A percentile compares a stretch with the other conserved stretches of the same genome.
phyloP scores from a whole-genome alignment of 2,113 vertebrate species.

The Thalassarche chlororhynchos region DNA sequence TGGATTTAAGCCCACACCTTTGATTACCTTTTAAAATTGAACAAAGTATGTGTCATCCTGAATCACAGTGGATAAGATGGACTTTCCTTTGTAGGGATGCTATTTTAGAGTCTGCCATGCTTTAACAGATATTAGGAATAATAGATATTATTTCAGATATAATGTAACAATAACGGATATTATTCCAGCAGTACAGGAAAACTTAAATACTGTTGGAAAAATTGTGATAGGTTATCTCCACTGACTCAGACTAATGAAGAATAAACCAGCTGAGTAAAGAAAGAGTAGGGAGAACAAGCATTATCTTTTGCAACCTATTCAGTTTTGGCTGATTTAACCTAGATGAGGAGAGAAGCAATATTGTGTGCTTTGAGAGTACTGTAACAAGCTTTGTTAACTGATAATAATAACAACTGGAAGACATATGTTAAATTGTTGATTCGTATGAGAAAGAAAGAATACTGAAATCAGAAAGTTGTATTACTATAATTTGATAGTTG shows the following conservation, averaged over 20 bases:
- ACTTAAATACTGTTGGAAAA: neutral
- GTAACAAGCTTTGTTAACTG: neutral
- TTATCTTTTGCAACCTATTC: slow-evolving; percentile 13
- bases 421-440: neutral
- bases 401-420: slow-evolving; percentile 1
- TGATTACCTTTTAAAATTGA: slow-evolving; percentile 39
- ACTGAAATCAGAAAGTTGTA: neutral
- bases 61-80: neutral
- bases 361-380: slow-evolving; percentile 4
- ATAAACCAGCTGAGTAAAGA: neutral
- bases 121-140: slow-evolving; percentile 8
- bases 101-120: neutral
- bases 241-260: neutral
- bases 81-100: slow-evolving; percentile 14
- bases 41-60: slow-evolving; percentile 10
- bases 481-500: neutral
- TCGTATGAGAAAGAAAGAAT: neutral
- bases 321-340: slow-evolving; percentile 20
- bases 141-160: slow-evolving; percentile 17
- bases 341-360: neutral
- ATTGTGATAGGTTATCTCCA: neutral
- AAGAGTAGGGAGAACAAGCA: neutral
- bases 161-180: neutral
- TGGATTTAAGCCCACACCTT: slow-evolving; percentile 44
- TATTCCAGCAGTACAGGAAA: neutral